These are phyloP conservation scores for Meteorus sp. DNA, from an alignment of 1,140 invertebrate species.

Conservation along the genomic window DNA sequence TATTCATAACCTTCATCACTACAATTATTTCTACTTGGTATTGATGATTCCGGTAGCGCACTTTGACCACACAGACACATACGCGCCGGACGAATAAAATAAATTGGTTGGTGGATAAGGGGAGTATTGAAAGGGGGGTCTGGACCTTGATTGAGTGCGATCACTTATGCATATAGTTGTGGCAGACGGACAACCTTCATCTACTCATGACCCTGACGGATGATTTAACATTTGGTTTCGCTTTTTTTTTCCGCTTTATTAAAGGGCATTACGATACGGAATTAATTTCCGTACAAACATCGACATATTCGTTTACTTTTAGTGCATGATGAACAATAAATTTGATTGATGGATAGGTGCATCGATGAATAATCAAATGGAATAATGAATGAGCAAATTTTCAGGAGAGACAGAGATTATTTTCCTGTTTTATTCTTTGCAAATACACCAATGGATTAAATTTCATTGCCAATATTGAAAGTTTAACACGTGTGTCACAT, in stretches of 20 bases:
- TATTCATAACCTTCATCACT: too few relatives aligned
- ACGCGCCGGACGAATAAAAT: not conserved
- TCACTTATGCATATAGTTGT: not conserved
- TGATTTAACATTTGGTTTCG: not conserved
- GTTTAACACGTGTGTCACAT: slow-evolving; percentile 34
- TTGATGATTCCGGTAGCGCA: not conserved
- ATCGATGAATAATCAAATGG: slow-evolving; percentile 38
- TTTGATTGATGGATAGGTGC: slow-evolving; percentile 16
- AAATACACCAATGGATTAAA: slow-evolving; percentile 51
- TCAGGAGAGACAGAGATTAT: slow-evolving; percentile 29
- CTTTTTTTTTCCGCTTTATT: slow-evolving; percentile 1
- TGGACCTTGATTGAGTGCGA: slow-evolving; percentile 12
- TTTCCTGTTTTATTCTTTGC: slow-evolving; percentile 49
- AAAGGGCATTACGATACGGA: slow-evolving; percentile 18
- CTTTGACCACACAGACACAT: not conserved
- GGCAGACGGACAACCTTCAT: not conserved
- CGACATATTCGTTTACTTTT: slow-evolving; percentile 2
- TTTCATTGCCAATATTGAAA: slow-evolving; percentile 50
- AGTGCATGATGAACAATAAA: slow-evolving; percentile 16
- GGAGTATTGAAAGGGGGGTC: not conserved
- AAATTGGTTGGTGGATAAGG: not conserved
- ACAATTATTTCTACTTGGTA: not conserved
- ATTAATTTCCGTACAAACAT: slow-evolving; percentile 12
- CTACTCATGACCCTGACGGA: slow-evolving; percentile 2
- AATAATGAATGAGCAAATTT: slow-evolving; percentile 38